Evolutionary conservation across 2,113 vertebrate species (phyloP).

Genomic region (Phalacrocorax carbo): DNA sequence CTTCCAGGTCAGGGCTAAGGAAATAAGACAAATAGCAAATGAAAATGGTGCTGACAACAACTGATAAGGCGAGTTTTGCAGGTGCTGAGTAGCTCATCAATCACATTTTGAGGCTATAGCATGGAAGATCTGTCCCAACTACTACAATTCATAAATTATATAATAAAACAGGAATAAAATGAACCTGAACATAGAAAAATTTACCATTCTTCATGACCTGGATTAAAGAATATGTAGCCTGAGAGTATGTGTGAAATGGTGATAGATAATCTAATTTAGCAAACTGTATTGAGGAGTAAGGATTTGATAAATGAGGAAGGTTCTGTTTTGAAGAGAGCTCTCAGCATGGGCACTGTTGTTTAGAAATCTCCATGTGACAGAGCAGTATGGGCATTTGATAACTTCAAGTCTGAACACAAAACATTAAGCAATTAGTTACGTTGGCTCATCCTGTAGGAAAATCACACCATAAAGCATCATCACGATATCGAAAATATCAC

Average conservation of each 20-base stretch:
- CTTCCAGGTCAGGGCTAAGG: conserved; percentile 52
- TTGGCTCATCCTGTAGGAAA: not conserved
- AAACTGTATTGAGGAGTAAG: not conserved
- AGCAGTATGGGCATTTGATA: not conserved
- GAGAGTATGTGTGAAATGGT: not conserved
- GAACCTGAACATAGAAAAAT: not conserved
- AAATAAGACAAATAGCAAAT: conserved; percentile 39
- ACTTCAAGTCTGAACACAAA: not conserved
- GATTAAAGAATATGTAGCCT: not conserved
- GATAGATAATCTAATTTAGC: not conserved
- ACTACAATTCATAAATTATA: not conserved
- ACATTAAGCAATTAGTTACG: not conserved
- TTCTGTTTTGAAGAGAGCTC: not conserved
- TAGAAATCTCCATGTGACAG: not conserved
- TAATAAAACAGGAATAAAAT: not conserved
- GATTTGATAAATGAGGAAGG: not conserved
- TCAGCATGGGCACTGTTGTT: not conserved
- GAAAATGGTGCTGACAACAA: not conserved
- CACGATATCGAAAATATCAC: not conserved
- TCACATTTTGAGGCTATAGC: not conserved
- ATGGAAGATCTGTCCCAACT: not conserved
- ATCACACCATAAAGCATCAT: not conserved
- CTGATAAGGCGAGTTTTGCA: conserved; percentile 4
- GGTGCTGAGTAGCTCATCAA: conserved; percentile 12
- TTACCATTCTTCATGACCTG: not conserved